Evolutionary conservation across 1,140 invertebrate genomes (phyloP).

Genomic region (Chlorops oryzae): DNA sequence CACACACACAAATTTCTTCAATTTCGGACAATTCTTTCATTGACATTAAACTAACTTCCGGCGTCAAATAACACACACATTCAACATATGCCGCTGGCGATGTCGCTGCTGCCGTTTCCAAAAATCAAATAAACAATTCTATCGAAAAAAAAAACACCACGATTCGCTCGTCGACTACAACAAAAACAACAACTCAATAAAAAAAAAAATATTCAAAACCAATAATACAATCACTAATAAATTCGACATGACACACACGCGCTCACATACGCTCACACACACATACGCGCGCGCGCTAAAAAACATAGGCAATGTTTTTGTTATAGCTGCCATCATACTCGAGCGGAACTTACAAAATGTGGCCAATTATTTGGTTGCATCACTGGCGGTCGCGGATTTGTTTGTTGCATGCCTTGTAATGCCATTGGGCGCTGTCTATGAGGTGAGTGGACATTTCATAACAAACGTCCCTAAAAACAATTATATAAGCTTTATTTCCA

Average conservation of each 20-base stretch:
- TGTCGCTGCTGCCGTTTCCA: too few species aligned
- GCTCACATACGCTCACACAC: neutral
- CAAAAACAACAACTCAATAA: neutral
- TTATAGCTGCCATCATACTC: slow-evolving; percentile 87
- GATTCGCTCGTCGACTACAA: neutral
- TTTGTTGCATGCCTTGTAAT: slow-evolving; percentile 89
- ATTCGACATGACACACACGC: neutral
- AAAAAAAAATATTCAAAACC: slow-evolving; percentile 1
- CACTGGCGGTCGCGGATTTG: slow-evolving; percentile 83
- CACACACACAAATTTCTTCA: too few species aligned
- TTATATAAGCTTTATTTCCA: neutral
- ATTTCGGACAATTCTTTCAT: too few species aligned
- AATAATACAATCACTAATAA: neutral
- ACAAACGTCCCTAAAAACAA: neutral
- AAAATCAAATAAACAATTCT: too few species aligned
- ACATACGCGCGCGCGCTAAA: neutral
- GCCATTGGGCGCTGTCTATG: slow-evolving; percentile 76
- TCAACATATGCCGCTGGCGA: too few species aligned
- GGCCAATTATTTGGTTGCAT: slow-evolving; percentile 87
- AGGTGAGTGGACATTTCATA: slow-evolving; percentile 50
- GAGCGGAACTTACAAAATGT: slow-evolving; percentile 88
- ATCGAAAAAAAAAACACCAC: neutral
- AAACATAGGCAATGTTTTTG: slow-evolving; percentile 83
- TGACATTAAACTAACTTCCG: too few species aligned
- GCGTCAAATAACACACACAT: too few species aligned